Conservation (phyloP, 1,140 invertebrate genomes). For the Atta cephalotes region DNA sequence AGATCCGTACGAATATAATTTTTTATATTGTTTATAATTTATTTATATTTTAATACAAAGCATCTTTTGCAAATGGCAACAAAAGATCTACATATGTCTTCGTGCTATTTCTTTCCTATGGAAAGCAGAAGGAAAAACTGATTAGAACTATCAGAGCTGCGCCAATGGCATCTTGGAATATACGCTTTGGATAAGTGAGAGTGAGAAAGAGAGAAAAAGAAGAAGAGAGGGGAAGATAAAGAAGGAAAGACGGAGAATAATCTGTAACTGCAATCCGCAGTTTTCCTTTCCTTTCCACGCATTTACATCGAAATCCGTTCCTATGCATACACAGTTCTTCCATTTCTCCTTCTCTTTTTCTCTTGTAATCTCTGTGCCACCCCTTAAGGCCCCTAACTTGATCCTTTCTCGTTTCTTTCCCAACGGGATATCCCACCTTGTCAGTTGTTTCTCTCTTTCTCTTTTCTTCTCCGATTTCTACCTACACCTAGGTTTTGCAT, state of each 20-base stretch:
- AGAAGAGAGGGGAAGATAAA: neutral
- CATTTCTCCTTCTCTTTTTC: neutral
- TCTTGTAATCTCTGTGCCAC: conserved; percentile 35
- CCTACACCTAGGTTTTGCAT: conserved; percentile 2
- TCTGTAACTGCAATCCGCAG: conserved; percentile 54
- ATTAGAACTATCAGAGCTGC: conserved; percentile 38
- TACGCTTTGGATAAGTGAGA: conserved; percentile 16
- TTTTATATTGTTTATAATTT: neutral
- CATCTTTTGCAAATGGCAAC: neutral
- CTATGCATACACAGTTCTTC: conserved; percentile 52
- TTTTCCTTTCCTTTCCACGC: conserved; percentile 45
- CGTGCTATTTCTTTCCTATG: neutral
- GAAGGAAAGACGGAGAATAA: conserved; percentile 28
- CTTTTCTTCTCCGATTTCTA: conserved; percentile 34
- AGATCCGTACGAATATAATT: neutral
- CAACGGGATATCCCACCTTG: conserved; percentile 25
- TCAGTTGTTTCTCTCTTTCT: conserved; percentile 36
- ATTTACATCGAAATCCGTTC: conserved; percentile 61
- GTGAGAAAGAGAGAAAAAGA: conserved; percentile 15
- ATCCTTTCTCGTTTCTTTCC: neutral
- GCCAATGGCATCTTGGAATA: conserved; percentile 25
- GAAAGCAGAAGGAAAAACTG: conserved; percentile 28
- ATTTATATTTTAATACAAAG: conserved; percentile 15
- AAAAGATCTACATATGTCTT: neutral
- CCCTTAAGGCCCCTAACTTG: neutral